Evolutionary conservation across 2,888 invertebrate species (phyloP).

Genomic region (Eilema caniola): DNA sequence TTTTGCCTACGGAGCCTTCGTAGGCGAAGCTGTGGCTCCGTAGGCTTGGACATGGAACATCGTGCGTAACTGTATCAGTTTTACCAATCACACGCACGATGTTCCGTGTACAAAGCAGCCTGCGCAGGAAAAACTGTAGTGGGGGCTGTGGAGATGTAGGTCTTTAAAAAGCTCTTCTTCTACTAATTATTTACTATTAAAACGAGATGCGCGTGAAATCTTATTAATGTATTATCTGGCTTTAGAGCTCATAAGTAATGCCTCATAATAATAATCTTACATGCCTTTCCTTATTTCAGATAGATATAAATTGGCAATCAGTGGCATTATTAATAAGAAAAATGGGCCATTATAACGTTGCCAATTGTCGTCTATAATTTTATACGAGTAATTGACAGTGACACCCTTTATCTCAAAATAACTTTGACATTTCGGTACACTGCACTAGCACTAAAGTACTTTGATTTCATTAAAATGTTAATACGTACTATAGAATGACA

Average conservation of each 20-base stretch:
- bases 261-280: background rate
- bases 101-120: no score
- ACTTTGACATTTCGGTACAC: constrained; percentile 3
- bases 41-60: no score
- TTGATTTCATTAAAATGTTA: background rate
- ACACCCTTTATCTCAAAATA: background rate
- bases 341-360: background rate
- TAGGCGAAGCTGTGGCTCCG: no score
- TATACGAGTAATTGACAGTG: constrained; percentile 2
- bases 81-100: no score
- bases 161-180: background rate
- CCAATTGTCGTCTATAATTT: background rate
- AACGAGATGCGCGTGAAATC: background rate
- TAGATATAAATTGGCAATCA: background rate
- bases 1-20: no score
- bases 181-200: no score
- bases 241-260: background rate
- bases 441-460: background rate
- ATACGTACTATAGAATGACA: no score
- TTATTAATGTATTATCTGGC: background rate
- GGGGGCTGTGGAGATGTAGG: no score
- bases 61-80: no score
- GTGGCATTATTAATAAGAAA: background rate
- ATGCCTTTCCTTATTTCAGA: background rate
- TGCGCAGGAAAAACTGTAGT: no score